These are phyloP conservation scores for Andricus quercusramuli DNA, from an alignment of 2,888 invertebrate species.

Conservation along the genomic window DNA sequence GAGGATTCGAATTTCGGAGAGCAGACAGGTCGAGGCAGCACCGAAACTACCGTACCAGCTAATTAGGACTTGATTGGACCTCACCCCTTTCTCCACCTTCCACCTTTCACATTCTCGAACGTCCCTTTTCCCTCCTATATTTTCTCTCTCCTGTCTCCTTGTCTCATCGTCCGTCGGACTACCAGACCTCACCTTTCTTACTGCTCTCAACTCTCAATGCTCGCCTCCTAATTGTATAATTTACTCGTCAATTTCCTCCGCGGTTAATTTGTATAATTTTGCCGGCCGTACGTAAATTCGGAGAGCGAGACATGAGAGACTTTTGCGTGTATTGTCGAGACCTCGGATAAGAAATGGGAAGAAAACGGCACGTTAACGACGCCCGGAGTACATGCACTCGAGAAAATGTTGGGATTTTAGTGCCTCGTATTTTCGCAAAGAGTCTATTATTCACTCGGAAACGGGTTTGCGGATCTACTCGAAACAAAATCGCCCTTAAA, in stretches of 20 bases:
- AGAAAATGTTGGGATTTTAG: conserved; percentile 29
- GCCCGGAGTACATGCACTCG: conserved; percentile 23
- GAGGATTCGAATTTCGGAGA: conserved; percentile 29
- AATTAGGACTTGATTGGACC: conserved; percentile 74
- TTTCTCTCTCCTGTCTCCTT: conserved; percentile 38
- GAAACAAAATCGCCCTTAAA: conserved; percentile 3
- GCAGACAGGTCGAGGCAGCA: conserved; percentile 35
- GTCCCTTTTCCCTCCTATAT: conserved; percentile 40
- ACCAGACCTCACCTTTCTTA: conserved; percentile 21
- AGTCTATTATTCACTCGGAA: conserved; percentile 27
- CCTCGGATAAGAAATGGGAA: conserved; percentile 28
- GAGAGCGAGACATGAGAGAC: neutral
- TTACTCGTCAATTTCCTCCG: conserved; percentile 66
- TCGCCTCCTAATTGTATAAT: conserved; percentile 65
- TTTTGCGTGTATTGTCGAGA: conserved; percentile 11
- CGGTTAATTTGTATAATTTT: conserved; percentile 69
- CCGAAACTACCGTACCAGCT: conserved; percentile 60
- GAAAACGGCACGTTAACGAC: conserved; percentile 33
- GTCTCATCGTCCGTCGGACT: conserved; percentile 42
- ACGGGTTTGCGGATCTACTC: conserved; percentile 6
- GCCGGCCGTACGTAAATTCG: conserved; percentile 56
- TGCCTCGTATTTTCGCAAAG: conserved; percentile 37
- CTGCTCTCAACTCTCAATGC: conserved; percentile 45
- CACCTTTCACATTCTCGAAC: conserved; percentile 42
- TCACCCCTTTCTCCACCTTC: conserved; percentile 56